phyloP scores from a whole-genome alignment of 92 coral and sea anemone genomes.

The Palythoa grandiflora region DNA sequence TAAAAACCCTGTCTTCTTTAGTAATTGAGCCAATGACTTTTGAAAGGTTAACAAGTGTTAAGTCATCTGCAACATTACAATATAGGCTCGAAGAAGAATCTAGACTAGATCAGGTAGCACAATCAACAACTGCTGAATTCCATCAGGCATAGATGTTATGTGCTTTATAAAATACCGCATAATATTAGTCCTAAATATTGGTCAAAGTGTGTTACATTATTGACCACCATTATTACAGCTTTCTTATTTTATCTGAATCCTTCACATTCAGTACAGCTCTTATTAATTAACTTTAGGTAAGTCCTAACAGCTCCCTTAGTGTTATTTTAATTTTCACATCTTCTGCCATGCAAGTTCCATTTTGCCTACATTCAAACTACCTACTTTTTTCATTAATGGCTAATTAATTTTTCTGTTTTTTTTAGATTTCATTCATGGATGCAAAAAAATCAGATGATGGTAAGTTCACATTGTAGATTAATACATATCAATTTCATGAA shows the following conservation, averaged over 20 bases:
- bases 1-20: conserved; percentile 29
- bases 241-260: conserved; percentile 13
- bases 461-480: conserved; percentile 14
- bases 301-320: conserved; percentile 9
- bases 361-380: conserved; percentile 18
- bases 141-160: conserved; percentile 17
- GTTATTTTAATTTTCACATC: conserved; percentile 14
- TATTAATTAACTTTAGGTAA: conserved; percentile 10
- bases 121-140: conserved; percentile 4
- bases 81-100: conserved; percentile 51
- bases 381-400: conserved; percentile 15
- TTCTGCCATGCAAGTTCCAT: neutral
- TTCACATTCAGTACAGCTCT: neutral
- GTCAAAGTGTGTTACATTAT: conserved; percentile 1
- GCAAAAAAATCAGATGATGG: conserved; percentile 24
- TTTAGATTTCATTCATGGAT: conserved; percentile 25
- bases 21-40: conserved; percentile 5
- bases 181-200: conserved; percentile 18
- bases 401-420: conserved; percentile 7
- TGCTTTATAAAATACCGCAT: conserved; percentile 21
- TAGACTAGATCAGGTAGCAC: conserved; percentile 44
- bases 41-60: conserved; percentile 34
- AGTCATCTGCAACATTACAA: neutral
- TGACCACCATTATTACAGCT: conserved; percentile 25
- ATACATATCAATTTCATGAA: conserved; percentile 16